Percentiles rank a stretch among this genome's conserved stretches.
Evolutionary conservation across 2,113 vertebrate genomes (phyloP).

Genomic region (Otolemur garnettii): DNA sequence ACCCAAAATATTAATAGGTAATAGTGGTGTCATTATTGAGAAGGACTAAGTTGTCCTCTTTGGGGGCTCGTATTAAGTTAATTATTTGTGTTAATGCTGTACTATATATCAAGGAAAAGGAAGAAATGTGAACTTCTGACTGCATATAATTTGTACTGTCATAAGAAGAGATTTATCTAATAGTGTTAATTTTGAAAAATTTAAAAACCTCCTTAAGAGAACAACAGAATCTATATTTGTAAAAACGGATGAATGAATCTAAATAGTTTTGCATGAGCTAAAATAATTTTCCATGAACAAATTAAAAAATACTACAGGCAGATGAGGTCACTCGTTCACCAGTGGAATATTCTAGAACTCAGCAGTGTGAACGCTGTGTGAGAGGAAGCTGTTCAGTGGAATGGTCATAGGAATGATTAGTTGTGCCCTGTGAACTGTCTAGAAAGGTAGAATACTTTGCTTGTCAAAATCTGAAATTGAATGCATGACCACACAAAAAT

Average conservation of each 20-base stretch:
- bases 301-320: not conserved
- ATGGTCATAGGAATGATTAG: not conserved
- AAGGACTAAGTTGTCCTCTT: not conserved
- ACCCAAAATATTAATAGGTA: not conserved
- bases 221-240: not conserved
- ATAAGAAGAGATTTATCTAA: not conserved
- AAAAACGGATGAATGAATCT: not conserved
- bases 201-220: not conserved
- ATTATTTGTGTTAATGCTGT: not conserved
- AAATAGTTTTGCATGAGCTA: not conserved
- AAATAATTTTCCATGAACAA: not conserved
- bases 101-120: not conserved
- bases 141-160: not conserved
- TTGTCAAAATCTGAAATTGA: not conserved
- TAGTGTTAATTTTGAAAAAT: not conserved
- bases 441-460: not conserved
- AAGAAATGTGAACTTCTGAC: not conserved
- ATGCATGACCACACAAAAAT: not conserved
- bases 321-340: not conserved
- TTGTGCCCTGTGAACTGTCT: not conserved
- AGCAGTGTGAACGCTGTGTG: fast-evolving
- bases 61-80: not conserved
- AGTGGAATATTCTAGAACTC: not conserved
- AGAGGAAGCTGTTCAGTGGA: not conserved
- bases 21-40: not conserved